Conservation (phyloP, 2,888 invertebrate species). For the Apotomis capreana region DNA sequence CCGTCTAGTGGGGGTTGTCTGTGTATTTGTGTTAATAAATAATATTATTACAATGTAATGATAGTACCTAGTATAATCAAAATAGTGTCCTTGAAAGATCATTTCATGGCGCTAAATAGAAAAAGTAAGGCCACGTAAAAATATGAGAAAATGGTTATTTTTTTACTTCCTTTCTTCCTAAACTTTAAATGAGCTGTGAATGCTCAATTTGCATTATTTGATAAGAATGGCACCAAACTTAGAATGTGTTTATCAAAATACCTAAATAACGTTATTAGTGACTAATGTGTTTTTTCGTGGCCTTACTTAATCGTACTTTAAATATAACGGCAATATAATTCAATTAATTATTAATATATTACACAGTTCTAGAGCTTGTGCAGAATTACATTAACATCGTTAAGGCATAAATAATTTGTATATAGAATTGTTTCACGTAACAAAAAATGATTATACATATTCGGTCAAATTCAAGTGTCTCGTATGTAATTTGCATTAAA, state of each 20-base stretch:
- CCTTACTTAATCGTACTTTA: conserved; percentile 13
- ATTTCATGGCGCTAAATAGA: not conserved
- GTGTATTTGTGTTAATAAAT: too few species aligned
- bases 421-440: conserved; percentile 5
- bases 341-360: conserved; percentile 14
- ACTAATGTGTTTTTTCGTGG: conserved; percentile 13
- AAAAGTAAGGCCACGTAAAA: conserved; percentile 8
- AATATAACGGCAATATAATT: conserved; percentile 29
- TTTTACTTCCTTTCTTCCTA: not conserved
- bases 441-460: not conserved
- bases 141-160: not conserved
- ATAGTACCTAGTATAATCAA: too few species aligned
- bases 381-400: conserved; percentile 11
- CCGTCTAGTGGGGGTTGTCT: too few species aligned
- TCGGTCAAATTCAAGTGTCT: too few species aligned
- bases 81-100: conserved; percentile 19
- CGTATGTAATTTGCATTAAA: too few species aligned
- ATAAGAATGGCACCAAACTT: too few species aligned
- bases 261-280: too few species aligned
- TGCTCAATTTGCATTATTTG: too few species aligned
- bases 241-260: too few species aligned
- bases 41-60: too few species aligned
- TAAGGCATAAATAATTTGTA: conserved; percentile 9
- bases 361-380: conserved; percentile 19
- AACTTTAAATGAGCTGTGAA: not conserved